These are phyloP conservation scores for Clepsis dumicolana DNA, from an alignment of 2,888 invertebrate species.

Conservation along the genomic window DNA sequence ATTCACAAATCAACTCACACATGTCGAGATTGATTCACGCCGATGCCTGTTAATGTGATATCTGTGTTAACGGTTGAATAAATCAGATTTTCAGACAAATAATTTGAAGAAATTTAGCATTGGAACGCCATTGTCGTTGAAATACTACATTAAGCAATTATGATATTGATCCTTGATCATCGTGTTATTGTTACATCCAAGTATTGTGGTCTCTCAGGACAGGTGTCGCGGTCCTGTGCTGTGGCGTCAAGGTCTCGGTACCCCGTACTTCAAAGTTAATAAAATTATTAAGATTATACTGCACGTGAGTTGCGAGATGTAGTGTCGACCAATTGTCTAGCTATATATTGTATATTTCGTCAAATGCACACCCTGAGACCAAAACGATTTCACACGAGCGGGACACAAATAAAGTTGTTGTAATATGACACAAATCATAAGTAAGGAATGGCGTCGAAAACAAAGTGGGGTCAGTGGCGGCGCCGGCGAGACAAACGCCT, in stretches of 20 bases:
- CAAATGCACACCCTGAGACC: background rate
- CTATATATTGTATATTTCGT: too few relatives aligned
- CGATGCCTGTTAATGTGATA: background rate
- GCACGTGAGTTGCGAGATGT: too few relatives aligned
- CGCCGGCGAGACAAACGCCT: background rate
- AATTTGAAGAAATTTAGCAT: background rate
- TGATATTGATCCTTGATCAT: too few relatives aligned
- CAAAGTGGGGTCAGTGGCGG: constrained; percentile 23
- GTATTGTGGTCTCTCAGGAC: too few relatives aligned
- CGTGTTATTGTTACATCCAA: too few relatives aligned
- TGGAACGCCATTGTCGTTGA: background rate
- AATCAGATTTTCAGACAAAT: background rate
- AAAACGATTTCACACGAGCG: constrained; percentile 3
- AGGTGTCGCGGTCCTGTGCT: too few relatives aligned
- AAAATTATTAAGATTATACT: too few relatives aligned
- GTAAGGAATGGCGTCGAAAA: background rate
- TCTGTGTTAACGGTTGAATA: background rate
- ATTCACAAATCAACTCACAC: constrained; percentile 7
- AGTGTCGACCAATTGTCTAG: too few relatives aligned
- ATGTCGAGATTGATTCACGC: background rate
- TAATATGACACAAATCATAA: constrained; percentile 36
- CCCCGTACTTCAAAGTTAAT: too few relatives aligned
- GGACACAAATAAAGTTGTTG: constrained; percentile 32
- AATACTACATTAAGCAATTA: background rate
- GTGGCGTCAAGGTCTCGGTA: too few relatives aligned